These are phyloP conservation scores for Coleophora deauratella DNA, from an alignment of 2,888 invertebrate genomes.

Conservation along the genomic window DNA sequence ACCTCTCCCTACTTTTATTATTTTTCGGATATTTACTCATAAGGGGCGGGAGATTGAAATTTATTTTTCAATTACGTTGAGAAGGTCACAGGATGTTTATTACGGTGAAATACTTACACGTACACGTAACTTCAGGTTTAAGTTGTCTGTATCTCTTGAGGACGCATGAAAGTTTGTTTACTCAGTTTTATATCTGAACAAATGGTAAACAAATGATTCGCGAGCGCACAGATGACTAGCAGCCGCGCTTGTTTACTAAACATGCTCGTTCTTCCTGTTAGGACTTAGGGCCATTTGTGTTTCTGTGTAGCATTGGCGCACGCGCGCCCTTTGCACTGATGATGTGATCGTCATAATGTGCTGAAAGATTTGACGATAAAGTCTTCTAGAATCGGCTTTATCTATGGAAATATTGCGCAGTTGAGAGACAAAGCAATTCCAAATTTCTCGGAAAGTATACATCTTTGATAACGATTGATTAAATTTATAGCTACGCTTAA, in stretches of 20 bases:
- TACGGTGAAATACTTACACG: not conserved
- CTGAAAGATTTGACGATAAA: no score
- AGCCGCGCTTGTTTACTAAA: constrained; percentile 52
- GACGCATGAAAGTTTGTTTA: no score
- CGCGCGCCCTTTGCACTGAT: not conserved
- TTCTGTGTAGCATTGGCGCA: not conserved
- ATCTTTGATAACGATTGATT: no score
- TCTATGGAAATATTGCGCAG: no score
- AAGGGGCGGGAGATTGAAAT: constrained; percentile 8
- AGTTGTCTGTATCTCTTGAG: no score
- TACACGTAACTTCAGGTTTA: no score
- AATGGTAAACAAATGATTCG: constrained; percentile 33
- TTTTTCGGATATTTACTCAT: constrained; percentile 3
- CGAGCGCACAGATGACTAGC: constrained; percentile 42
- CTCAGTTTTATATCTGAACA: no score
- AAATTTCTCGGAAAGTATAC: no score
- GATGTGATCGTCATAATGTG: no score
- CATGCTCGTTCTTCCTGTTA: constrained; percentile 37
- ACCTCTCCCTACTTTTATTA: constrained; percentile 3
- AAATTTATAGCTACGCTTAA: no score
- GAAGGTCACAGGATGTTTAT: not conserved
- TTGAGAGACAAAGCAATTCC: no score
- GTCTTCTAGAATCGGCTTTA: no score
- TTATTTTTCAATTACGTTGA: constrained; percentile 10
- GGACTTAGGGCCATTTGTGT: constrained; percentile 13